phyloP scores from a whole-genome alignment of 2,797 vertebrate species.

The Lagorchestes hirsutus region DNA sequence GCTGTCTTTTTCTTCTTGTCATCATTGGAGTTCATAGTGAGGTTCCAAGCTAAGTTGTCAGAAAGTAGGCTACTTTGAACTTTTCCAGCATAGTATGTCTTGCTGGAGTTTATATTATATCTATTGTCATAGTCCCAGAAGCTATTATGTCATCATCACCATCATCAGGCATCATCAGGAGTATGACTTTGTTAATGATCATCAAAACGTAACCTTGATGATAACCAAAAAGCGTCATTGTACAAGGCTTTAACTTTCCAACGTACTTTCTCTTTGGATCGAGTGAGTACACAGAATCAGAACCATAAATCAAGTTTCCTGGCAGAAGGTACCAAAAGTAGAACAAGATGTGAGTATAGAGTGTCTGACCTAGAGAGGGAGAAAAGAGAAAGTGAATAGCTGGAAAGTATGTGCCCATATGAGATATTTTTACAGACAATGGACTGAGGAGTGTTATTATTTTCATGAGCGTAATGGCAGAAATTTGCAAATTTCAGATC shows the following conservation, averaged over 20 bases:
- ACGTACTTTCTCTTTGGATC: background rate
- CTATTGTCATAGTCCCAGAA: background rate
- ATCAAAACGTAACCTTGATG: background rate
- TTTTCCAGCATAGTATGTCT: background rate
- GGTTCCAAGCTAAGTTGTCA: background rate
- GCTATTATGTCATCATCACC: background rate
- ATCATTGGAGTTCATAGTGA: background rate
- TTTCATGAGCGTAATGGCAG: background rate
- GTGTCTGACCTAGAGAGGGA: background rate
- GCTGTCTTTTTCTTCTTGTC: background rate
- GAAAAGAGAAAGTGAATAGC: background rate
- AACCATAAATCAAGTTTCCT: background rate
- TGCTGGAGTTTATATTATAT: background rate
- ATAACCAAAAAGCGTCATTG: background rate
- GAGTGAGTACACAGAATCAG: background rate
- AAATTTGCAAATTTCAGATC: background rate
- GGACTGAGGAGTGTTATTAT: background rate
- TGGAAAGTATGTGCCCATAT: background rate
- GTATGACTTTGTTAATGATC: background rate
- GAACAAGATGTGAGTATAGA: background rate
- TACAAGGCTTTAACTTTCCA: background rate
- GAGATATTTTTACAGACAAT: background rate
- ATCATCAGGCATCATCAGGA: background rate
- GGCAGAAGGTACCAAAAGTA: background rate
- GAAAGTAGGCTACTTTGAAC: background rate